phyloP scores from a whole-genome alignment of 2,113 vertebrate species.

The Grantiella picta region DNA sequence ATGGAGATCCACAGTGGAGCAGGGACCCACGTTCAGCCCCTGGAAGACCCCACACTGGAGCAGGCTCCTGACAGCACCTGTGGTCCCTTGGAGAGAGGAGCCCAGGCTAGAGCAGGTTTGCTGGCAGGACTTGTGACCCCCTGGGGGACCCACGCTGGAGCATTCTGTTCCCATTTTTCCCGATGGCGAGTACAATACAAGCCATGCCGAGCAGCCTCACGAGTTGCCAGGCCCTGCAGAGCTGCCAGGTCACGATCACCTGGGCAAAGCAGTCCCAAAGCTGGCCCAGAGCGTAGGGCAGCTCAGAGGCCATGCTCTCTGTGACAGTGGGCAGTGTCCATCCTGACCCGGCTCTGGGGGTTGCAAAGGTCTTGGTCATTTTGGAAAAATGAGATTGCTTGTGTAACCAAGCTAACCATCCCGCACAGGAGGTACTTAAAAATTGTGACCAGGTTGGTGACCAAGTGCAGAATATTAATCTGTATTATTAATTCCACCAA shows the following conservation, averaged over 20 bases:
- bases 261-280: neutral
- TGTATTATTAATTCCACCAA: neutral
- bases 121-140: neutral
- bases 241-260: neutral
- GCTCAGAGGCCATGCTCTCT: neutral
- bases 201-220: neutral
- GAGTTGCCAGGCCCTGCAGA: neutral
- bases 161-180: neutral
- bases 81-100: neutral
- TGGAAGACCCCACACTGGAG: neutral
- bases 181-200: fast-evolving
- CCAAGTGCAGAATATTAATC: neutral
- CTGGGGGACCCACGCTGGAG: neutral
- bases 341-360: neutral
- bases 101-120: neutral
- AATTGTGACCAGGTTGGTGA: neutral
- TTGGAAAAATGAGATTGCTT: neutral
- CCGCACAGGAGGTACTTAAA: neutral
- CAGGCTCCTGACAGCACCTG: neutral
- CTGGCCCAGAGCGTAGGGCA: neutral
- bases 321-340: neutral
- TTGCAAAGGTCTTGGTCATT: neutral
- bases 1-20: neutral
- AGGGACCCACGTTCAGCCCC: neutral
- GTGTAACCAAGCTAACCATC: neutral